Percentiles rank a stretch among this genome's conserved stretches.
phyloP scores from a whole-genome alignment of 2,113 vertebrate species.

The Smithornis capensis region DNA sequence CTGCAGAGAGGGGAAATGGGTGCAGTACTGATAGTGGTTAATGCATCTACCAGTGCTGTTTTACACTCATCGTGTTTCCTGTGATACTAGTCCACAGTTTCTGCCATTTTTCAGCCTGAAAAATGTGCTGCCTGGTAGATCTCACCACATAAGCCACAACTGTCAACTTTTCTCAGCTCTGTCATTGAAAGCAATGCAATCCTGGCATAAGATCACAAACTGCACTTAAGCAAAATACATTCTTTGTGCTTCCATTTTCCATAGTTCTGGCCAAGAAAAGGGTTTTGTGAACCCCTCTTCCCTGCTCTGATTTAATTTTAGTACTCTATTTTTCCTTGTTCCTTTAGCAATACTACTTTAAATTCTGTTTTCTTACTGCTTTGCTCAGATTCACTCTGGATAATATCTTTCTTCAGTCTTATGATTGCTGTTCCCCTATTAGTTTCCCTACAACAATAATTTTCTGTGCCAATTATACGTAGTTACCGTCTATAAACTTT shows the following conservation, averaged over 20 bases:
- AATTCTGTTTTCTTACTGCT: neutral
- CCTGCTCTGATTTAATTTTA: neutral
- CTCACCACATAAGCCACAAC: neutral
- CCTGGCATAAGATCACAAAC: slow-evolving; percentile 44
- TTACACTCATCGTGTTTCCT: neutral
- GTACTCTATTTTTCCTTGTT: neutral
- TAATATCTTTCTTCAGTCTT: slow-evolving; percentile 18
- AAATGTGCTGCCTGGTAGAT: slow-evolving; percentile 14
- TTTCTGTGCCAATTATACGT: neutral
- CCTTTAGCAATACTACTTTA: neutral
- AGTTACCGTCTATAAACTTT: neutral
- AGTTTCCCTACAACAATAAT: neutral
- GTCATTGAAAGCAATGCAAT: slow-evolving; percentile 16
- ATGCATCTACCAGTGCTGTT: neutral
- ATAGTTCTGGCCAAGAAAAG: slow-evolving; percentile 38
- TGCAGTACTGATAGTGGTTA: neutral
- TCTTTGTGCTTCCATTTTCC: slow-evolving; percentile 41
- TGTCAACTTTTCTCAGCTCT: neutral
- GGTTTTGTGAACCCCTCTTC: neutral
- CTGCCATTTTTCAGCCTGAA: slow-evolving; percentile 15
- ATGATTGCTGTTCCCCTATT: neutral
- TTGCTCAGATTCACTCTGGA: neutral
- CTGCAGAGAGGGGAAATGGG: neutral
- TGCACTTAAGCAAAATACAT: slow-evolving; percentile 45
- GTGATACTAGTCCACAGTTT: neutral